Conservation (phyloP, 92 coral and sea anemone genomes). For the Parazoanthus darwini region DNA sequence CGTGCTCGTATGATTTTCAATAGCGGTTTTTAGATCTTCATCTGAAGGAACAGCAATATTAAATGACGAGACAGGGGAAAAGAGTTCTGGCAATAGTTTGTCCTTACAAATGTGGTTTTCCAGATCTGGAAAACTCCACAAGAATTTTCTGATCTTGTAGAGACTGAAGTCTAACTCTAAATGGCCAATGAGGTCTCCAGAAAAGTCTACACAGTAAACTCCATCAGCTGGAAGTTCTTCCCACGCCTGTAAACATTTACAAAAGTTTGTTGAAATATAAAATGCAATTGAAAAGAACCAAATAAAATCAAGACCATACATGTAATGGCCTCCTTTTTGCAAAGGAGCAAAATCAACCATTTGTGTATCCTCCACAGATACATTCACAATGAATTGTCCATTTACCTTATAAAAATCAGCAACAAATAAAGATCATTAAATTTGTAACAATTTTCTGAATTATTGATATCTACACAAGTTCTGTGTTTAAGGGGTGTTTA, state of each 20-base stretch:
- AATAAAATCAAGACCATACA: background rate
- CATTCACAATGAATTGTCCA: too few relatives aligned
- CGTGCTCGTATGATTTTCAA: constrained; percentile 1
- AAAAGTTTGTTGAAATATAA: background rate
- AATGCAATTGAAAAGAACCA: background rate
- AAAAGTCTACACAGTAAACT: constrained; percentile 76
- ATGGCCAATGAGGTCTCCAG: background rate
- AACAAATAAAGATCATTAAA: too few relatives aligned
- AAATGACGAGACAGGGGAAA: constrained; percentile 64
- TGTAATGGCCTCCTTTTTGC: background rate
- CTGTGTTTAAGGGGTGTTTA: too few relatives aligned
- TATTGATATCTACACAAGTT: too few relatives aligned
- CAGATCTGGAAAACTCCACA: constrained; percentile 51
- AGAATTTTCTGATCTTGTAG: constrained; percentile 48
- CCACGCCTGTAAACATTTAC: constrained; percentile 62
- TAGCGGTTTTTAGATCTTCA: constrained; percentile 41
- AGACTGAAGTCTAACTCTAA: constrained; percentile 2
- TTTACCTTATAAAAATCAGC: too few relatives aligned
- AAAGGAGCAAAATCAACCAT: background rate
- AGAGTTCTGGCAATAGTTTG: background rate
- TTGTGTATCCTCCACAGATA: too few relatives aligned
- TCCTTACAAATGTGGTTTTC: background rate
- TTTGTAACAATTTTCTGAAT: too few relatives aligned
- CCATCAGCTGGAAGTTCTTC: constrained; percentile 95
- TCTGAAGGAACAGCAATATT: constrained; percentile 62